Evolutionary conservation across 2,888 invertebrate genomes (phyloP).

Genomic region (Dromius quadrimaculatus): DNA sequence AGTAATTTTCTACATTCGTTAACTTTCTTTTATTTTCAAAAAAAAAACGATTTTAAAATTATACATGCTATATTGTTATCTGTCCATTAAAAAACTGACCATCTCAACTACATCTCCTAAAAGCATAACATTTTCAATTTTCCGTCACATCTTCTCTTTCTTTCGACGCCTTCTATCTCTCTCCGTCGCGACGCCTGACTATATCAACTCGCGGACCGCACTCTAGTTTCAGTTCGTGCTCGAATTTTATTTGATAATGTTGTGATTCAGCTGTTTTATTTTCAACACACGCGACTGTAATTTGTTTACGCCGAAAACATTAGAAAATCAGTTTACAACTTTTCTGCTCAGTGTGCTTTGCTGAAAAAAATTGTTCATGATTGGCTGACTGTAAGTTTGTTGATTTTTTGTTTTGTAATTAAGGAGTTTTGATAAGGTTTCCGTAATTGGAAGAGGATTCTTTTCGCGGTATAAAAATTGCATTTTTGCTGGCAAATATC

Average conservation of each 20-base stretch:
- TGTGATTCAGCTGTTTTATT: neutral
- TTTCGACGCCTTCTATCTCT: too few relatives aligned
- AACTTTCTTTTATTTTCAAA: too few relatives aligned
- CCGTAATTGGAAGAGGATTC: neutral
- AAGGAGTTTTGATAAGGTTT: neutral
- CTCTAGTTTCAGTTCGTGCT: slow-evolving; percentile 4
- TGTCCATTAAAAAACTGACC: too few relatives aligned
- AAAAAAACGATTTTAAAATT: too few relatives aligned
- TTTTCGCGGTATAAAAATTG: slow-evolving; percentile 13
- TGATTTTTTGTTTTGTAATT: slow-evolving; percentile 4
- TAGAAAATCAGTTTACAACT: slow-evolving; percentile 1
- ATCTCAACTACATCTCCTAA: too few relatives aligned
- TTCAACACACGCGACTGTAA: slow-evolving; percentile 8
- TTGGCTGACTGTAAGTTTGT: slow-evolving; percentile 16
- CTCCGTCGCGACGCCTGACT: too few relatives aligned
- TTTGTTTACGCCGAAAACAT: neutral
- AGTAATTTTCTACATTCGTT: too few relatives aligned
- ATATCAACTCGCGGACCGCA: neutral
- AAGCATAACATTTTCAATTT: too few relatives aligned
- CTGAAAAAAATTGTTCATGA: slow-evolving; percentile 16
- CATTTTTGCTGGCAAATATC: slow-evolving; percentile 17
- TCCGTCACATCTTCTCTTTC: too few relatives aligned
- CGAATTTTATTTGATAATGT: too few relatives aligned
- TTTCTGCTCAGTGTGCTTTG: slow-evolving; percentile 6
- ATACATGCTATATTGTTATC: too few relatives aligned